Evolutionary conservation across 2,888 invertebrate genomes (phyloP).

Genomic region (Ditula angustiorana): DNA sequence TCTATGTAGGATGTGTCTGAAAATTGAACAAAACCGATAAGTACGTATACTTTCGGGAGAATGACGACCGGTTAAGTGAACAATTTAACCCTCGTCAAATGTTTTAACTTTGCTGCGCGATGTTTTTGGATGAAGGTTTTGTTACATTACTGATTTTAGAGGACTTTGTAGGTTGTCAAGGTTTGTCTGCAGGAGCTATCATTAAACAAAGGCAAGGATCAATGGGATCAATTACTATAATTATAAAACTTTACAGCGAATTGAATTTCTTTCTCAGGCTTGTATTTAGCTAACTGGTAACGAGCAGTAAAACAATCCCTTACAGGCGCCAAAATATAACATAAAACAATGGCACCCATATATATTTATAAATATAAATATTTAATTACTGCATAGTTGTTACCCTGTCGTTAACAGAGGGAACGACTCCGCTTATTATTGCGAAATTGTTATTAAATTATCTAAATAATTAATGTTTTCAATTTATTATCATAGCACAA

Average conservation of each 20-base stretch:
- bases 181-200: slow-evolving; percentile 4
- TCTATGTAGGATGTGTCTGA: neutral
- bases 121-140: slow-evolving; percentile 21
- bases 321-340: slow-evolving; percentile 54
- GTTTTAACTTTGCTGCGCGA: slow-evolving; percentile 31
- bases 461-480: slow-evolving; percentile 10
- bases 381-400: slow-evolving; percentile 18
- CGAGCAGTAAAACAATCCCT: slow-evolving; percentile 48
- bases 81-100: slow-evolving; percentile 43
- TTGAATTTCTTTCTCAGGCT: slow-evolving; percentile 64
- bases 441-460: slow-evolving; percentile 25
- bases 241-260: slow-evolving; percentile 41
- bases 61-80: slow-evolving; percentile 39
- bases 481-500: slow-evolving; percentile 19
- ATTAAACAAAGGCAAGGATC: slow-evolving; percentile 35
- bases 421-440: slow-evolving; percentile 17
- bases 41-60: slow-evolving; percentile 12
- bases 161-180: neutral
- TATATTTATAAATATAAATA: slow-evolving; percentile 30
- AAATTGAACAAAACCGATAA: slow-evolving; percentile 2
- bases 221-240: slow-evolving; percentile 38
- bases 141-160: slow-evolving; percentile 19
- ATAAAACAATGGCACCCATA: slow-evolving; percentile 49
- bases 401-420: slow-evolving; percentile 16
- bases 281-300: slow-evolving; percentile 45